Conservation (phyloP, 2,888 invertebrate genomes). For the Ganaspis brasiliensis region DNA sequence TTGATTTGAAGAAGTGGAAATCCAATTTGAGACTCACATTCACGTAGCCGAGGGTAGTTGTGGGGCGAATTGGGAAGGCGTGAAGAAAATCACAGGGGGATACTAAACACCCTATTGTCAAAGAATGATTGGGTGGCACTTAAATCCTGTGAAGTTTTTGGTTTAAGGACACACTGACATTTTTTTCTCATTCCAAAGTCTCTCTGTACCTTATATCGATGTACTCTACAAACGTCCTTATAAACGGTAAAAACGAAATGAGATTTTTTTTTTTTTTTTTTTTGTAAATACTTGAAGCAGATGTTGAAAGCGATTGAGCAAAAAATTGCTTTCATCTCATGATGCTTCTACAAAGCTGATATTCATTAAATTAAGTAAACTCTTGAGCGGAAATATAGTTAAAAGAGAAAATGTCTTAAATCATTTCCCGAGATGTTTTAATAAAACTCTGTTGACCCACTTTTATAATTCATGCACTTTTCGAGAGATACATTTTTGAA, state of each 20-base stretch:
- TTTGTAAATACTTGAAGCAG: background rate
- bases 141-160: conserved; percentile 56
- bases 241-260: background rate
- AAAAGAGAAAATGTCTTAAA: background rate
- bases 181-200: conserved; percentile 4
- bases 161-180: conserved; percentile 17
- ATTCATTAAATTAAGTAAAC: background rate
- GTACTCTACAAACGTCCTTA: background rate
- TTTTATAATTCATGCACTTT: background rate
- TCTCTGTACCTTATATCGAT: background rate
- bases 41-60: conserved; percentile 28
- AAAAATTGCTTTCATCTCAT: background rate
- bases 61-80: conserved; percentile 26
- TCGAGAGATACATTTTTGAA: background rate
- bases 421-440: background rate
- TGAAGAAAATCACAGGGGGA: conserved; percentile 54
- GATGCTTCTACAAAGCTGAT: background rate
- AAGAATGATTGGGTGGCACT: conserved; percentile 64
- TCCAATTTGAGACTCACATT: conserved; percentile 67
- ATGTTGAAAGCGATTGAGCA: background rate
- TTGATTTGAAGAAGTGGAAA: conserved; percentile 70
- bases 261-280: background rate
- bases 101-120: conserved; percentile 70
- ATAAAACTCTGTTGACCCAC: background rate
- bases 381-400: background rate